Conservation (phyloP, 2,113 vertebrate species). For the Ascaphus truei region DNA sequence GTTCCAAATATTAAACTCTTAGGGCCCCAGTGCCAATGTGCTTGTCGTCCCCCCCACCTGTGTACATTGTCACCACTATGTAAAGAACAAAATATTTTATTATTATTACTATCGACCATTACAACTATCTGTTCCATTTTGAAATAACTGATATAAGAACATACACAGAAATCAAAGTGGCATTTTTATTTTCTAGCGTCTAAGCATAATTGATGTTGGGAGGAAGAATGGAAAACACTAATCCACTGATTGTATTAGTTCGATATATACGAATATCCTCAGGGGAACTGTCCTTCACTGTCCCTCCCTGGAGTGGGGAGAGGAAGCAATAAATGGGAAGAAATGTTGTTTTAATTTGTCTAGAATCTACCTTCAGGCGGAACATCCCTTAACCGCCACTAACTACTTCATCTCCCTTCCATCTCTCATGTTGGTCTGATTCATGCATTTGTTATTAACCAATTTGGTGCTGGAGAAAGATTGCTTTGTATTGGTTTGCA, state of each 20-base stretch:
- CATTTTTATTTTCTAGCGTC: neutral
- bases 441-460: neutral
- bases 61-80: neutral
- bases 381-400: neutral
- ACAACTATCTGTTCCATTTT: neutral
- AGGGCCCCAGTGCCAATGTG: no score
- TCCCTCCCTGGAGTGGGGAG: neutral
- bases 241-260: neutral
- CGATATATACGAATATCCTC: neutral
- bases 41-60: no score
- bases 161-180: neutral
- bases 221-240: slow-evolving; percentile 1
- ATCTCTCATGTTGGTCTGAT: neutral
- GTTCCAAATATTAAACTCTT: no score
- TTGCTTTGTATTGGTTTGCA: no score
- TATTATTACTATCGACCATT: slow-evolving; percentile 3
- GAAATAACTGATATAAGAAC: neutral
- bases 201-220: neutral
- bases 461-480: no score
- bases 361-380: neutral
- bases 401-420: neutral
- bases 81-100: slow-evolving; percentile 3
- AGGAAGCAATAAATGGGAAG: neutral
- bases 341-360: neutral
- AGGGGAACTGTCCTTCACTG: neutral